phyloP scores from a whole-genome alignment of 2,113 vertebrate genomes.

The Heterotilapia buettikoferi region DNA sequence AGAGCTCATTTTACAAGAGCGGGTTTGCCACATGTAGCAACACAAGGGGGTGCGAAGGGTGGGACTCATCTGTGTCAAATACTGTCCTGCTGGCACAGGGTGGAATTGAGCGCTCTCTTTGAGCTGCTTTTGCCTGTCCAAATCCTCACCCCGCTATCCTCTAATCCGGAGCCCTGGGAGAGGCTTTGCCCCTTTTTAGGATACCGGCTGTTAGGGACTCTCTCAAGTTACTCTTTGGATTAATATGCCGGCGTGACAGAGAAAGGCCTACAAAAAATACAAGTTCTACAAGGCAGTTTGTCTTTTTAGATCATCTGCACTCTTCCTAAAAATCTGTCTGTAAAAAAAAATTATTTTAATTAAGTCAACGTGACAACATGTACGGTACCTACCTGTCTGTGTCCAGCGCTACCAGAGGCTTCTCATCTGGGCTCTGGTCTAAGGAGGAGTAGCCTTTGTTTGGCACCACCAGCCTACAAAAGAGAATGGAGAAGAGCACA shows the following conservation, averaged over 20 bases:
- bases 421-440: constrained; percentile 97
- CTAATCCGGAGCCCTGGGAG: constrained; percentile 50
- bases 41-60: background rate
- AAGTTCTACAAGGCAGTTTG: background rate
- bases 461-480: constrained; percentile 88
- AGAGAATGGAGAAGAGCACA: background rate
- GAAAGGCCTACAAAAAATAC: background rate
- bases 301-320: background rate
- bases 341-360: too few relatives aligned
- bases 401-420: constrained; percentile 94
- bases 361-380: background rate
- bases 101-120: background rate
- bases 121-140: constrained; percentile 46
- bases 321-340: background rate
- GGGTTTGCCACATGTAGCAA: background rate
- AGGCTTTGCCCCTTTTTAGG: constrained; percentile 49
- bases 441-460: constrained; percentile 98
- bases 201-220: constrained; percentile 34
- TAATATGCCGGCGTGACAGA: constrained; percentile 1
- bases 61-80: constrained; percentile 24
- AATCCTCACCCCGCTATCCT: constrained; percentile 51
- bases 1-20: background rate
- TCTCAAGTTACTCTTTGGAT: constrained; percentile 35
- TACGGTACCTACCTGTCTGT: constrained; percentile 88
- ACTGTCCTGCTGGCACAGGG: constrained; percentile 1